Evolutionary conservation across 2,113 vertebrate genomes (phyloP).

Genomic region (Tragelaphus strepsiceros): DNA sequence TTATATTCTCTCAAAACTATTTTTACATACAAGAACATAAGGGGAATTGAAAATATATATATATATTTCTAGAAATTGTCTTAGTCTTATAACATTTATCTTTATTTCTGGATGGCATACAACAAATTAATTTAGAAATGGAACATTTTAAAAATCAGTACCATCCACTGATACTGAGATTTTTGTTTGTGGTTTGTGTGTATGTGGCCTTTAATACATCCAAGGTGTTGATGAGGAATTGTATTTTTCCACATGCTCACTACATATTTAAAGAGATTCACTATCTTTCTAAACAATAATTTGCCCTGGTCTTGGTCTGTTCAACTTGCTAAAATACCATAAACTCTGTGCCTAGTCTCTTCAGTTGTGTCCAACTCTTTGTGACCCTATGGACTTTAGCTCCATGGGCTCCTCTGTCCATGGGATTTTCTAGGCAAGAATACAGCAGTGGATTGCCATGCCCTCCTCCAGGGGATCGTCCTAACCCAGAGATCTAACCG

Average conservation of each 20-base stretch:
- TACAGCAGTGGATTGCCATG: not conserved
- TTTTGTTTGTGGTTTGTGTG: not conserved
- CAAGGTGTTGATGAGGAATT: not conserved
- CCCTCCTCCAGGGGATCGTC: not conserved
- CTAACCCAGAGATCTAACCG: not conserved
- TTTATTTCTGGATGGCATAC: not conserved
- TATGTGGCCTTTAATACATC: not conserved
- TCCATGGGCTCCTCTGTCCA: not conserved
- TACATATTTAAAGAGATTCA: not conserved
- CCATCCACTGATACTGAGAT: not conserved
- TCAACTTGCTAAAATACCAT: not conserved
- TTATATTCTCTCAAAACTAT: slow-evolving; percentile 34
- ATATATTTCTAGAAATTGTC: not conserved
- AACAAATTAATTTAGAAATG: not conserved
- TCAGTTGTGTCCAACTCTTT: not conserved
- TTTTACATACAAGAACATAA: slow-evolving; percentile 29
- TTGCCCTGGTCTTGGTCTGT: not conserved
- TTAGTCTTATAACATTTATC: not conserved
- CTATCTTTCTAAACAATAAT: not conserved
- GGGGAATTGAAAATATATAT: not conserved
- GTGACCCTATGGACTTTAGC: not conserved
- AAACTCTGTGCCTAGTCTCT: not conserved
- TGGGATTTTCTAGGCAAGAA: not conserved
- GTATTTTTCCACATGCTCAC: not conserved
- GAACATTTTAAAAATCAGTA: not conserved